Base-by-base conservation (phyloP, 2,797 vertebrate genomes). In the Philypnodon macrostomus region DNA sequence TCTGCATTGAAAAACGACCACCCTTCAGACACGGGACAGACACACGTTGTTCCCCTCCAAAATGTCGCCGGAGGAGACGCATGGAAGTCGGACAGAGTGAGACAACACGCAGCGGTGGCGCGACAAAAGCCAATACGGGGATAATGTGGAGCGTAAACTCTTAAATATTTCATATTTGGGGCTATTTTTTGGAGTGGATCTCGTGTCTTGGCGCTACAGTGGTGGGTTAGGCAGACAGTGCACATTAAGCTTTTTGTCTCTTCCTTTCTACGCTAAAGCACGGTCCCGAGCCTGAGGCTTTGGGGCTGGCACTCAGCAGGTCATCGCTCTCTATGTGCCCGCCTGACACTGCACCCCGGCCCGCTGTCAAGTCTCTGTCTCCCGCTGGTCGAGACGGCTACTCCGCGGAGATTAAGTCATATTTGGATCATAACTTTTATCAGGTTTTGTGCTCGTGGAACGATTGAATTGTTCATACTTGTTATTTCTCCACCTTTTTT, bases 251-350 rank as follows among this genome's bases (percentile, higher is more conserved):
- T 29, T 36, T 39, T 31, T 19, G 42, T 40, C 37, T 47, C 66
- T 31, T 41, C 23, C 34, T 39, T 35, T 23, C 37, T 39, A 24
- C 47, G 17, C 42, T 36, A 36, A 46, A 27, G 34, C 48, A n/a
- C 54, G 39, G 59, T 17, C 70, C 63, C 66, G 85, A 80, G 86
- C 83, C 77, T 36, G 48, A 67, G 85, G 87, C 83, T 86, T 64
- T 67, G 79, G 74, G 70, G 67, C 85, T 84, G 87, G 86, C 86
- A 84, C 84, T 55, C 75, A 63, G 75, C 83, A 79, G 86, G 85
- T 73, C 84, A 82, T 72, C 21, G 77, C 67, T 39, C 47, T 53
- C 77, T 70, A 58, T 46, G 63, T 61, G 62, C 53, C 75, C 73
- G 56, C 51, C 36, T 53, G 59, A 33, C 46, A 40, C 73, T 38